A percentile compares a stretch with the other conserved stretches of the same genome.
Conservation (phyloP, 1,140 invertebrate species). For the Conus ventricosus region DNA sequence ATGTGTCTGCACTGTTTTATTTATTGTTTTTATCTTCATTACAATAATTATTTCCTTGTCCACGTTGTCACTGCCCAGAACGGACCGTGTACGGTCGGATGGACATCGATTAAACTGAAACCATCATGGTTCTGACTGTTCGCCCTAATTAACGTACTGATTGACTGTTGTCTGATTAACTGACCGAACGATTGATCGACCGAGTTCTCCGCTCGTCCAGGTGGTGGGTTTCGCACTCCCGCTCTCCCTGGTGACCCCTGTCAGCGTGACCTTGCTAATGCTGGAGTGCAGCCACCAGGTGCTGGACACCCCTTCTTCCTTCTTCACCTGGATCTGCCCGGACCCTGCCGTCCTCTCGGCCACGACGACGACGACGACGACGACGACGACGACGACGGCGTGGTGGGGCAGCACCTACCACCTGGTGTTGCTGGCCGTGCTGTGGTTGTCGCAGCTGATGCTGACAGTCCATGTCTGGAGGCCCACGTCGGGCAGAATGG, state of each 20-base stretch:
- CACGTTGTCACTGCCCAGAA: too few species aligned
- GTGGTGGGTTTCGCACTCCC: slow-evolving; percentile 66
- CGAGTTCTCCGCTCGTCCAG: slow-evolving; percentile 3
- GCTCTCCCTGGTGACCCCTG: slow-evolving; percentile 63
- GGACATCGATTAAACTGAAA: too few species aligned
- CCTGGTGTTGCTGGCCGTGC: slow-evolving; percentile 78
- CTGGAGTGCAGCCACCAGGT: slow-evolving; percentile 50
- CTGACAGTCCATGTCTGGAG: slow-evolving; percentile 98
- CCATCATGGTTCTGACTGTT: too few species aligned
- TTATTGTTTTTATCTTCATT: too few species aligned
- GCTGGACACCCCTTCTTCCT: slow-evolving; percentile 40
- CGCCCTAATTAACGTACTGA: too few species aligned
- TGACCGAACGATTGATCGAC: too few species aligned
- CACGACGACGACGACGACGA: background rate
- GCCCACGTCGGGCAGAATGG: slow-evolving; percentile 96
- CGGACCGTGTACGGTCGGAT: too few species aligned
- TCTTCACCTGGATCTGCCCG: slow-evolving; percentile 60
- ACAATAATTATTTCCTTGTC: too few species aligned
- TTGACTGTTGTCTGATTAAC: too few species aligned
- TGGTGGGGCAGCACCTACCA: slow-evolving; percentile 42
- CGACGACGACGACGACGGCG: background rate
- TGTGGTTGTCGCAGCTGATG: slow-evolving; percentile 95
- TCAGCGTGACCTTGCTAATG: slow-evolving; percentile 56
- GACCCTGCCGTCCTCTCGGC: slow-evolving; percentile 5
- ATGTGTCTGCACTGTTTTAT: too few species aligned